Evolutionary conservation across 2,888 invertebrate genomes (phyloP).

Genomic region (Drosophila rellima): DNA sequence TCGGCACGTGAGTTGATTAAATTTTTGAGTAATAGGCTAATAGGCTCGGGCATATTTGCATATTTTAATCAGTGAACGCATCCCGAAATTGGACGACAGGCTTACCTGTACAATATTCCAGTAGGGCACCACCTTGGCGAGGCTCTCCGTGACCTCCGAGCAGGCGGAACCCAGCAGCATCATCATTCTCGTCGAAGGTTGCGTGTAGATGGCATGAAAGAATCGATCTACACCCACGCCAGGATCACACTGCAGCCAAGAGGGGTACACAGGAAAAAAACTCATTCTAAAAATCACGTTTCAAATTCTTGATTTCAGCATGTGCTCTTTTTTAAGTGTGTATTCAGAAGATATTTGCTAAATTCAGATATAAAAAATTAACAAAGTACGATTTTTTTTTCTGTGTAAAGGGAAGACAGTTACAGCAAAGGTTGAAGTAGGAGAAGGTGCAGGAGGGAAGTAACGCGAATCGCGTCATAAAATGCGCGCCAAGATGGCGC

Average conservation of each 20-base stretch:
- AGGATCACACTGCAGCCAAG: constrained; percentile 92
- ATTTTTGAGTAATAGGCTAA: constrained; percentile 73
- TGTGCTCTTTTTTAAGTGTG: neutral
- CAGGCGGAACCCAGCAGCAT: constrained; percentile 95
- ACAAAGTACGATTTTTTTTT: too few species aligned
- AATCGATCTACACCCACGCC: constrained; percentile 96
- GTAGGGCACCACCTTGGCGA: constrained; percentile 96
- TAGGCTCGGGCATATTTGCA: constrained; percentile 60
- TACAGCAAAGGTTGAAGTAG: constrained; percentile 4
- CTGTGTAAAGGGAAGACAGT: neutral
- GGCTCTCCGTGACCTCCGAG: constrained; percentile 95
- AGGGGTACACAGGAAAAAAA: neutral
- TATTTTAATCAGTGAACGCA: constrained; percentile 68
- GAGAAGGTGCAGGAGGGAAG: neutral
- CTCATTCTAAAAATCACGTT: neutral
- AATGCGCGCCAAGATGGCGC: constrained; percentile 67
- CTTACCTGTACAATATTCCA: constrained; percentile 96
- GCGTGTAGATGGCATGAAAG: constrained; percentile 95
- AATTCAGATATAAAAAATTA: too few species aligned
- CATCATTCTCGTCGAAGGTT: constrained; percentile 90
- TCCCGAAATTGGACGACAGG: constrained; percentile 4
- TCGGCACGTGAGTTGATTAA: constrained; percentile 78
- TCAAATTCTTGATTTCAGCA: neutral
- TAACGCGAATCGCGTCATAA: constrained; percentile 56
- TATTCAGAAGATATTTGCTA: neutral